These are phyloP conservation scores for Odontocerum albicorne DNA, from an alignment of 2,888 invertebrate genomes.

Conservation along the genomic window DNA sequence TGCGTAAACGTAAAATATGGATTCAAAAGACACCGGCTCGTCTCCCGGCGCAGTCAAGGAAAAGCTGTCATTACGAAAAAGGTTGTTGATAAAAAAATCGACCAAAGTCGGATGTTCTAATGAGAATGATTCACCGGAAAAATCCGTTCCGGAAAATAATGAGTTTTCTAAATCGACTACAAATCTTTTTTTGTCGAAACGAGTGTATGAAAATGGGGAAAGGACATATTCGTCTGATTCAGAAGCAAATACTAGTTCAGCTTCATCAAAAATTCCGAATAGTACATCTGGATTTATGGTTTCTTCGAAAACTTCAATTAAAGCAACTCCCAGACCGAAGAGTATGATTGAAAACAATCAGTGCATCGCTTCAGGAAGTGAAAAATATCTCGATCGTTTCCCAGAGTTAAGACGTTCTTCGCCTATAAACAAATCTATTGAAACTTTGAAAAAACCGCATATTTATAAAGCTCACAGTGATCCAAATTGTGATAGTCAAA, in stretches of 20 bases:
- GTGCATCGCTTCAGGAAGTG: slow-evolving; percentile 1
- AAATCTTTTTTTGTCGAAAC: slow-evolving; percentile 21
- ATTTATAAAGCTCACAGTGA: slow-evolving; percentile 32
- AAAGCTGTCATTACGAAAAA: slow-evolving; percentile 55
- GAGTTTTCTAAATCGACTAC: slow-evolving; percentile 16
- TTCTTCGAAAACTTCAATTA: slow-evolving; percentile 11
- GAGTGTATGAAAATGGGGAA: slow-evolving; percentile 22
- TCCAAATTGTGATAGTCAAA: slow-evolving; percentile 27
- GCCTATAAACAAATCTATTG: slow-evolving; percentile 25
- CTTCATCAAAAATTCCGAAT: slow-evolving; percentile 9
- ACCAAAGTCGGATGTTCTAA: slow-evolving; percentile 58
- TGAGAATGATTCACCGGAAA: slow-evolving; percentile 40
- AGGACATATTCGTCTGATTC: slow-evolving; percentile 29
- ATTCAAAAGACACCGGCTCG: slow-evolving; percentile 20
- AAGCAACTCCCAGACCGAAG: slow-evolving; percentile 20
- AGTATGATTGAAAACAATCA: slow-evolving; percentile 30
- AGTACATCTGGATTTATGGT: slow-evolving; percentile 24
- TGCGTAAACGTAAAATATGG: slow-evolving; percentile 23
- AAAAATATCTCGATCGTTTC: slow-evolving; percentile 20
- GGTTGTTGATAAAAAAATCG: slow-evolving; percentile 56
- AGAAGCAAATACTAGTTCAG: slow-evolving; percentile 24
- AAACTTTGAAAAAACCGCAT: slow-evolving; percentile 24
- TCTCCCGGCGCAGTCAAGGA: slow-evolving; percentile 43
- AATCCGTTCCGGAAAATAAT: slow-evolving; percentile 11
- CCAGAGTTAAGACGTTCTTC: slow-evolving; percentile 16